These are phyloP conservation scores for Crypturellus tataupa DNA, from an alignment of 2,797 vertebrate species.

Conservation along the genomic window DNA sequence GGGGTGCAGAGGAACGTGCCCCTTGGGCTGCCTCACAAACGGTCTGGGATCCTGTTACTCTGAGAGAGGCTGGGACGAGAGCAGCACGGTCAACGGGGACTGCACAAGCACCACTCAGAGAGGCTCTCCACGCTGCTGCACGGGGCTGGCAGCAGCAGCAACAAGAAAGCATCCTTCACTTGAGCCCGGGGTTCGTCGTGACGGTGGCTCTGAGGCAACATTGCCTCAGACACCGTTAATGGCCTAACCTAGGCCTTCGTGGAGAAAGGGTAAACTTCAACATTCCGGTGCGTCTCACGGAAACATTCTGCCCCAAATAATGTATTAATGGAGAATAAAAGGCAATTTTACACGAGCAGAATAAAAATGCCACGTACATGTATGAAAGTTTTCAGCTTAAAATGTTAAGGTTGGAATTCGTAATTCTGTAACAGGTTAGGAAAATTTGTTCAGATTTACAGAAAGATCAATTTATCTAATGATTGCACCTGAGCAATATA, in stretches of 20 bases:
- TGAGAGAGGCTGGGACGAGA: neutral
- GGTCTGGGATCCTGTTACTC: neutral
- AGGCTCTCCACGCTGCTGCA: neutral
- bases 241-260: neutral
- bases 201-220: neutral
- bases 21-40: rapidly evolving
- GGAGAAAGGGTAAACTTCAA: neutral
- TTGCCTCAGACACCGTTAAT: neutral
- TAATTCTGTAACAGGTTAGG: neutral
- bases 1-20: neutral
- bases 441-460: neutral
- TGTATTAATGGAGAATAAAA: neutral
- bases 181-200: neutral
- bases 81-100: rapidly evolving
- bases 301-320: neutral
- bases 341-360: neutral
- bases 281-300: neutral
- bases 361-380: rapidly evolving
- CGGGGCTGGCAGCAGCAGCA: rapidly evolving
- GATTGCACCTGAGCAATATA: rapidly evolving
- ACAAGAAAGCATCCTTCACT: rapidly evolving
- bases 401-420: neutral
- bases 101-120: rapidly evolving
- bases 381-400: neutral
- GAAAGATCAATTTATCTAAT: neutral